Evolutionary conservation across 2,888 invertebrate species (phyloP).

Genomic region (Acleris holmiana): DNA sequence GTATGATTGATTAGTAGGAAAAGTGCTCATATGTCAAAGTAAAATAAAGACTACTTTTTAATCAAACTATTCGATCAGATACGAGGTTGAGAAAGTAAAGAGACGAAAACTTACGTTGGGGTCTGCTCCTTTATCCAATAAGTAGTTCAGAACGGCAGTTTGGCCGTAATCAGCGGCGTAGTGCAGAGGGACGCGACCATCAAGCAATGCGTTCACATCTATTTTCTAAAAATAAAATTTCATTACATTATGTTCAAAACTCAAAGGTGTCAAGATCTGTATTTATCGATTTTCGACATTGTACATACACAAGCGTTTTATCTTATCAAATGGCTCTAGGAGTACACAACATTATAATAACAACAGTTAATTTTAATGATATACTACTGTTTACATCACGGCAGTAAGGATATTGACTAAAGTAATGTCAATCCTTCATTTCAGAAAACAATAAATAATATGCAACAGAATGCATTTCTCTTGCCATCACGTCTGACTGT

Average conservation of each 20-base stretch:
- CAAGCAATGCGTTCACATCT: slow-evolving; percentile 93
- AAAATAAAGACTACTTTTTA: too few relatives aligned
- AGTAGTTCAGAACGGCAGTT: slow-evolving; percentile 92
- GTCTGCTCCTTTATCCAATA: slow-evolving; percentile 95
- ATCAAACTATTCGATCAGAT: too few relatives aligned
- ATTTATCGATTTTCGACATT: too few relatives aligned
- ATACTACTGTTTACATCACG: background rate
- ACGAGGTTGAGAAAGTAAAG: too few relatives aligned
- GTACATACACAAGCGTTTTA: too few relatives aligned
- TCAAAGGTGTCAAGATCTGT: too few relatives aligned
- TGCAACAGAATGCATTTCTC: slow-evolving; percentile 51
- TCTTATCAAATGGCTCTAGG: too few relatives aligned
- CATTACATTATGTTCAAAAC: too few relatives aligned
- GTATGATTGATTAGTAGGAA: too few relatives aligned
- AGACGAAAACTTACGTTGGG: slow-evolving; percentile 88
- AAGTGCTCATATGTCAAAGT: too few relatives aligned
- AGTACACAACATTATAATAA: slow-evolving; percentile 7
- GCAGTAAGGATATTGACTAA: background rate
- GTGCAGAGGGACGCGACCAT: slow-evolving; percentile 95
- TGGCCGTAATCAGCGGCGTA: slow-evolving; percentile 99
- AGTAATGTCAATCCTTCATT: background rate
- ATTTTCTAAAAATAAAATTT: slow-evolving; percentile 83
- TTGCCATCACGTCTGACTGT: slow-evolving; percentile 44
- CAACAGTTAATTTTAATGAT: slow-evolving; percentile 1
- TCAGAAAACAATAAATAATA: slow-evolving; percentile 6